Evolutionary conservation across 1,140 invertebrate species (phyloP).

Genomic region (Drosophila mayri): DNA sequence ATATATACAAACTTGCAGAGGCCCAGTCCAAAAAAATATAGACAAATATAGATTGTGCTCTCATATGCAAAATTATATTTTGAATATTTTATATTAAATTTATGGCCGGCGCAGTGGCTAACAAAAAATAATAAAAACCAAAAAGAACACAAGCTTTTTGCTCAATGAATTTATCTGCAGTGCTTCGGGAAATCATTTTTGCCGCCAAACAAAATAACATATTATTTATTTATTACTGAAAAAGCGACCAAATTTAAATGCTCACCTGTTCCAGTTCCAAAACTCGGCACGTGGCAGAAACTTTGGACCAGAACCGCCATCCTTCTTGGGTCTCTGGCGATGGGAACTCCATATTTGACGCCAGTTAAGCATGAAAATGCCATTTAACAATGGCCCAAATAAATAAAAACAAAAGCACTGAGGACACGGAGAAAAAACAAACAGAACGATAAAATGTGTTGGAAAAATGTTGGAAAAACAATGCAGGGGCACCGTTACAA

Average conservation of each 20-base stretch:
- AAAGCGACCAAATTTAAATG: slow-evolving; percentile 51
- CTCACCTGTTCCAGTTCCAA: slow-evolving; percentile 11
- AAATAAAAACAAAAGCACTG: slow-evolving; percentile 62
- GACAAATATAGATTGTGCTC: slow-evolving; percentile 21
- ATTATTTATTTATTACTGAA: slow-evolving; percentile 42
- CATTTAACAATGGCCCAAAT: slow-evolving; percentile 79
- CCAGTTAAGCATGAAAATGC: slow-evolving; percentile 82
- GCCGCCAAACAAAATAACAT: slow-evolving; percentile 29
- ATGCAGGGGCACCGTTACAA: slow-evolving; percentile 59
- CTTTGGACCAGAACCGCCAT: slow-evolving; percentile 30
- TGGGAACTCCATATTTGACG: slow-evolving; percentile 73
- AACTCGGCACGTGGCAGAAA: slow-evolving; percentile 67
- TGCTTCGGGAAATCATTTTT: slow-evolving; percentile 48
- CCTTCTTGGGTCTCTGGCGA: background rate
- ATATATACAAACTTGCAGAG: slow-evolving; percentile 51
- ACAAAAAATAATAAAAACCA: slow-evolving; percentile 21
- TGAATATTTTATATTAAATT: slow-evolving; percentile 63
- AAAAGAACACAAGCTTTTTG: slow-evolving; percentile 10
- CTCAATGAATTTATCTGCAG: slow-evolving; percentile 42
- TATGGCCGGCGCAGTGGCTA: slow-evolving; percentile 10
- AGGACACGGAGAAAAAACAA: slow-evolving; percentile 36
- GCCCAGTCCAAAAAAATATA: slow-evolving; percentile 16
- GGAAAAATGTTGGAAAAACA: slow-evolving; percentile 75
- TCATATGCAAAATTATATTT: slow-evolving; percentile 48
- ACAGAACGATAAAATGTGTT: slow-evolving; percentile 61